Evolutionary conservation across 2,797 vertebrate genomes (phyloP).

Genomic region (Microctenopoma lineatum): DNA sequence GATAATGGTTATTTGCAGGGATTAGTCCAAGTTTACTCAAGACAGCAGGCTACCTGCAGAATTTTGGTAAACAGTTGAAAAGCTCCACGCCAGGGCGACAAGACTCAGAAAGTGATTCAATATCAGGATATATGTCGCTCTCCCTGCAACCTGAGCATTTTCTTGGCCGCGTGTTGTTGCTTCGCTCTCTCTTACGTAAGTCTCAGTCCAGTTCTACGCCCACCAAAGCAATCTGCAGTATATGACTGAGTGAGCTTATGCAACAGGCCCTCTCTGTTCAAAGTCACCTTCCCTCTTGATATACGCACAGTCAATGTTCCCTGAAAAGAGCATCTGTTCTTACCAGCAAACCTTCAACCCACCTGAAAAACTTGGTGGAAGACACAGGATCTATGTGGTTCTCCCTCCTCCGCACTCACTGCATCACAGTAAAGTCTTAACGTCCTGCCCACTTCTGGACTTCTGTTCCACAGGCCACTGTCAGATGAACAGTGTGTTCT

Average conservation of each 20-base stretch:
- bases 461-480: neutral
- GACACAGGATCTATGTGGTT: neutral
- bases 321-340: constrained; percentile 18
- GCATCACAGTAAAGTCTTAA: neutral
- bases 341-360: constrained; percentile 49
- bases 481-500: neutral
- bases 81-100: neutral
- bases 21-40: constrained; percentile 17
- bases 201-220: constrained; percentile 70
- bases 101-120: neutral
- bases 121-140: neutral
- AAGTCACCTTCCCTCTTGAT: constrained; percentile 58
- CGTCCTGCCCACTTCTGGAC: neutral
- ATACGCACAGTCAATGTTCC: constrained; percentile 22
- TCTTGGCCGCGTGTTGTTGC: constrained; percentile 5
- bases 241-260: constrained; percentile 75
- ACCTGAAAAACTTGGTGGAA: constrained; percentile 29
- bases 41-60: constrained; percentile 1
- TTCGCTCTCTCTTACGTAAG: constrained; percentile 76
- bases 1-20: constrained; percentile 27
- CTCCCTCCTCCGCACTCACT: neutral
- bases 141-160: constrained; percentile 23
- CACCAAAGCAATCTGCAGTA: constrained; percentile 76
- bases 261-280: constrained; percentile 69
- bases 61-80: neutral